Evolutionary conservation across 2,113 vertebrate genomes (phyloP).

Genomic region (Ictalurus furcatus): DNA sequence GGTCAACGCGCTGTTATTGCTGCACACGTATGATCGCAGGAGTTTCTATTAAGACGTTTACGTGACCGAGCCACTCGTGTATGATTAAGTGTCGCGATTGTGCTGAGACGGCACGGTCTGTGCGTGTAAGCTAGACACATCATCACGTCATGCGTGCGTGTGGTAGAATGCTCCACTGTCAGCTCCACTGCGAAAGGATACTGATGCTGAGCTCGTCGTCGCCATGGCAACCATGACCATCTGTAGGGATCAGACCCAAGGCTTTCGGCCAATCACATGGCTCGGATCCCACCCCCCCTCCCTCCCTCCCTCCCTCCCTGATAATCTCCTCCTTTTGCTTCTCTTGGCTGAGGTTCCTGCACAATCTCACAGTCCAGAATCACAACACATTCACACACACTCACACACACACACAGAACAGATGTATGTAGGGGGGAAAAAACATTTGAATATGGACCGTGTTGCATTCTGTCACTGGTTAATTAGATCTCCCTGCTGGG

Average conservation of each 20-base stretch:
- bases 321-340: slow-evolving; percentile 61
- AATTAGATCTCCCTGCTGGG: background rate
- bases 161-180: background rate
- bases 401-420: slow-evolving; percentile 45
- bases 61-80: background rate
- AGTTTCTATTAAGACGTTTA: background rate
- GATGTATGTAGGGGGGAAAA: slow-evolving; percentile 3
- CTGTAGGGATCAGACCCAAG: slow-evolving; percentile 68
- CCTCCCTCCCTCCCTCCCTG: slow-evolving; percentile 46
- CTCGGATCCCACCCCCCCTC: slow-evolving; percentile 43
- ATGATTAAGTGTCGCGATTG: background rate
- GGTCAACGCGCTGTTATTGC: background rate
- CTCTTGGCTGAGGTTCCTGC: slow-evolving; percentile 40
- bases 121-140: background rate
- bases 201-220: slow-evolving; percentile 63
- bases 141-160: slow-evolving; percentile 28
- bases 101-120: slow-evolving; percentile 20
- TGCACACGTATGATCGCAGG: background rate
- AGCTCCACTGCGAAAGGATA: slow-evolving; percentile 38
- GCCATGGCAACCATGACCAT: slow-evolving; percentile 68
- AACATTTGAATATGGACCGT: slow-evolving; percentile 6
- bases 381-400: slow-evolving; percentile 5
- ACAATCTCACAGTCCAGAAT: slow-evolving; percentile 43
- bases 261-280: slow-evolving; percentile 60
- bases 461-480: slow-evolving; percentile 20